These are phyloP conservation scores for Eupithecia subfuscata DNA, from an alignment of 2,888 invertebrate genomes.

Conservation along the genomic window DNA sequence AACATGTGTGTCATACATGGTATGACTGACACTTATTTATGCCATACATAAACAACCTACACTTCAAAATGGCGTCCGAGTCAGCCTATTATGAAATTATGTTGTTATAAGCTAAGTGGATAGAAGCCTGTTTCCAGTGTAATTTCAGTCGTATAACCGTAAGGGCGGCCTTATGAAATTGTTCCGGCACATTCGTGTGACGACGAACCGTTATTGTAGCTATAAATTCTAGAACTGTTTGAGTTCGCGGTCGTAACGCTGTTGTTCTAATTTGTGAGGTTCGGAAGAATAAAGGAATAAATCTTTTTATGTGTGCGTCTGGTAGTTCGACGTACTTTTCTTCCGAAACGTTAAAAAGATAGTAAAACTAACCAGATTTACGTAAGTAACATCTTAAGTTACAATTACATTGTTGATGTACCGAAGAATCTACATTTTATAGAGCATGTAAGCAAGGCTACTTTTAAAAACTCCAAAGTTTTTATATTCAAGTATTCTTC, in stretches of 20 bases:
- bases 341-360: background rate
- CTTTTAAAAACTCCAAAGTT: background rate
- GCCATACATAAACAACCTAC: background rate
- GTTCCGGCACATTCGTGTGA: constrained; percentile 45
- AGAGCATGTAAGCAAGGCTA: background rate
- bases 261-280: constrained; percentile 24
- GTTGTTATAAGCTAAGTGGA: background rate
- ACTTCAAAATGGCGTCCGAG: background rate
- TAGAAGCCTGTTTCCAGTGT: constrained; percentile 12
- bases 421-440: background rate
- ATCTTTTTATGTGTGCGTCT: constrained; percentile 12
- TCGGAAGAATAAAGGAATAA: constrained; percentile 28
- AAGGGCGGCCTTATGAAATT: constrained; percentile 51
- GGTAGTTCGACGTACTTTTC: constrained; percentile 10
- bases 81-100: background rate
- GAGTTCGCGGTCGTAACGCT: constrained; percentile 26
- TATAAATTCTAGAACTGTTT: constrained; percentile 43
- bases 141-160: constrained; percentile 14
- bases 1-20: background rate
- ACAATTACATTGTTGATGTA: background rate
- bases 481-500: background rate
- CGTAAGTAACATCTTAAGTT: background rate
- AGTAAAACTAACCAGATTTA: constrained; percentile 8
- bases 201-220: constrained; percentile 47
- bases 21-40: background rate